Evolutionary conservation across 2,888 invertebrate genomes (phyloP).

Genomic region (Meiosimyza decipiens): DNA sequence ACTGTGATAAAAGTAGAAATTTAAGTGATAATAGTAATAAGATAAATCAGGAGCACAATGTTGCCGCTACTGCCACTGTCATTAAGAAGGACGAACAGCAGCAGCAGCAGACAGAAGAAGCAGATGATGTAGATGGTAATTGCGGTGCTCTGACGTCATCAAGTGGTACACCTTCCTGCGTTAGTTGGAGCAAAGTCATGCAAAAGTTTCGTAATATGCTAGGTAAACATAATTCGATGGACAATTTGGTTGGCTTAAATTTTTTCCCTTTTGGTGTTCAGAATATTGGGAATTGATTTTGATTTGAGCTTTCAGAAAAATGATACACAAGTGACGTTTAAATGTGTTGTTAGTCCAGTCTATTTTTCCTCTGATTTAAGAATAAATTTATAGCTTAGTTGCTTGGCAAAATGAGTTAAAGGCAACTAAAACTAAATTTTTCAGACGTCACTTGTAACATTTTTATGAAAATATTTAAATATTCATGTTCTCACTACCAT

Average conservation of each 20-base stretch:
- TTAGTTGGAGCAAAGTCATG: constrained; percentile 64
- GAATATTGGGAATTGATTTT: not conserved
- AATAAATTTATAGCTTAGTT: too few relatives aligned
- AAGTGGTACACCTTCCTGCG: constrained; percentile 58
- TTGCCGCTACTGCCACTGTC: constrained; percentile 34
- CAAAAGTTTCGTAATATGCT: constrained; percentile 61
- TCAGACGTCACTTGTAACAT: too few relatives aligned
- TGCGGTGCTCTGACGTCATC: constrained; percentile 37
- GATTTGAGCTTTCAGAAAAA: too few relatives aligned
- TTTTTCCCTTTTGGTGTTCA: constrained; percentile 12
- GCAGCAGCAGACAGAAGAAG: constrained; percentile 36
- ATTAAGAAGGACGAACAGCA: constrained; percentile 11
- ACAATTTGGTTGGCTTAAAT: not conserved
- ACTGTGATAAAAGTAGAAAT: constrained; percentile 47
- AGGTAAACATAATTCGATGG: constrained; percentile 51
- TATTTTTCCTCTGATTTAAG: too few relatives aligned
- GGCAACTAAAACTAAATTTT: too few relatives aligned
- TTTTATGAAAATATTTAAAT: too few relatives aligned
- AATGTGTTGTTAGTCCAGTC: not conserved
- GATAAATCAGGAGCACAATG: not conserved
- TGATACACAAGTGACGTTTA: not conserved
- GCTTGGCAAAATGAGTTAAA: too few relatives aligned
- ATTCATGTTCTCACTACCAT: too few relatives aligned
- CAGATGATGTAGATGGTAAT: constrained; percentile 28
- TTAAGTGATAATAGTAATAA: constrained; percentile 40